Evolutionary conservation across 2,113 vertebrate genomes (phyloP), one percentile per base, ranked within the genome.

Genomic region (Stigmatopora nigra): DNA sequence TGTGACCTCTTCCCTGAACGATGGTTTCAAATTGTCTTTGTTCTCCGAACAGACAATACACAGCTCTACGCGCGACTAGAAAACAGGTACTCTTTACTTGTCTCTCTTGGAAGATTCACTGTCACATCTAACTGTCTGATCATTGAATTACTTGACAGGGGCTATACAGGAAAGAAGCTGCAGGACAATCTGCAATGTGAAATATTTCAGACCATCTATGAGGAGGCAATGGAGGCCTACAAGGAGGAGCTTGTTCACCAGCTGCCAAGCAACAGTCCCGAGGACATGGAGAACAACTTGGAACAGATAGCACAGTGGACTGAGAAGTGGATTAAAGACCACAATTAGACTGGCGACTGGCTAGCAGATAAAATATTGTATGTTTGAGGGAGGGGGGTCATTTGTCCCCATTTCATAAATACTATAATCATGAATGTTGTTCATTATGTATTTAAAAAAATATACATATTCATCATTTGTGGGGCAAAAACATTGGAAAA

Each of bases 1-100:
- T 98, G 95, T 47, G 94, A 97, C 77, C 93, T 98, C 77, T 99
- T 99, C 75, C 97, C 96, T 5, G 94, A 99, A 70, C 92, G 96
- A 61, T 98, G 97, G 97, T 99, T 99, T 87, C 86, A 98, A 64
- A 92, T 94, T 2, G 92, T 99, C n/a, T 94, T 98, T 66, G 95
- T 99, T 7, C 90, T 98, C 4, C 92, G 91, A 48, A 93, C 96
- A 0, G 94, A 98, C 53, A 99, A 93, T 70, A 91, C 88, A 0
- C 64, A 91, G n/a, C 87, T 99, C 4, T 99, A 97, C 45, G 88
- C 92, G 60, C 89, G 95, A 8, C 90, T 99, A n/a, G 89, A 97
- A 81, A 90, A 78, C 92, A 95, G 97, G 97, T 98, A 83, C 16
- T 25, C 1, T 22, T 11, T 4, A 14, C 25, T 31, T 31, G 25